Conservation (phyloP, 2,113 vertebrate genomes). For the Hippocampus abdominalis region DNA sequence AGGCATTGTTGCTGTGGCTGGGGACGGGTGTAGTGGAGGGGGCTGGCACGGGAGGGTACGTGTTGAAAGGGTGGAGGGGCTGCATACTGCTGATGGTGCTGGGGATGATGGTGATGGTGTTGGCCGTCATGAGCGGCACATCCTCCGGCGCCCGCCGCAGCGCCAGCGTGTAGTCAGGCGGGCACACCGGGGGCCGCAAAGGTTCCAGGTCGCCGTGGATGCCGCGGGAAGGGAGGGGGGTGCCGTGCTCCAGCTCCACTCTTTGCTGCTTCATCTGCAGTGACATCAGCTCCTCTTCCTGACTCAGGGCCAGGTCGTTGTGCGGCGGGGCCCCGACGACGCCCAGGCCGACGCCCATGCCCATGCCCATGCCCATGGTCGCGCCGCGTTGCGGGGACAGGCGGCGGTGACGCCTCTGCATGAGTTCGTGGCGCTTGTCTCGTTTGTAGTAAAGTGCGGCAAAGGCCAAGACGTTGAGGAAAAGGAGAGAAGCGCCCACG, state of each 20-base stretch:
- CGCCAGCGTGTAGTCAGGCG: conserved; percentile 97
- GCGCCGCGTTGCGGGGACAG: conserved; percentile 83
- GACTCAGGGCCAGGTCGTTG: conserved; percentile 93
- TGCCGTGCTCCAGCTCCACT: conserved; percentile 83
- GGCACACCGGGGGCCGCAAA: conserved; percentile 83
- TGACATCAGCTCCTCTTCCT: conserved; percentile 99
- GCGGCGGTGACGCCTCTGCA: conserved; percentile 82
- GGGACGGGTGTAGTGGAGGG: conserved; percentile 85
- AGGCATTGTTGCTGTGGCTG: conserved; percentile 92
- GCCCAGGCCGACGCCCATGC: conserved; percentile 64
- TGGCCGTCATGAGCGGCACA: conserved; percentile 95
- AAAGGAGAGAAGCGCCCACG: conserved; percentile 92
- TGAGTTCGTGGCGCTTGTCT: conserved; percentile 94
- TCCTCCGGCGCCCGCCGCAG: conserved; percentile 96
- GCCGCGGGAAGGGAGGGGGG: conserved; percentile 69
- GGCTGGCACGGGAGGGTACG: conserved; percentile 88
- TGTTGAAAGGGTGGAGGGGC: conserved; percentile 95
- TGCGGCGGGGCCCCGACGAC: conserved; percentile 68
- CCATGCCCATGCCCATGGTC: conserved; percentile 62
- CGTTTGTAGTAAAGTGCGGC: conserved; percentile 98
- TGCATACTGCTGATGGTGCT: conserved; percentile 98
- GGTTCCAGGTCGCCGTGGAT: conserved; percentile 71
- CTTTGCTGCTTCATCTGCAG: conserved; percentile 98
- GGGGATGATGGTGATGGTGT: conserved; percentile 97
- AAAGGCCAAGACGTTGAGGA: conserved; percentile 95